Percentiles rank a stretch among this genome's conserved stretches.
phyloP scores from a whole-genome alignment of 2,888 invertebrate genomes.

The Pyralis farinalis region DNA sequence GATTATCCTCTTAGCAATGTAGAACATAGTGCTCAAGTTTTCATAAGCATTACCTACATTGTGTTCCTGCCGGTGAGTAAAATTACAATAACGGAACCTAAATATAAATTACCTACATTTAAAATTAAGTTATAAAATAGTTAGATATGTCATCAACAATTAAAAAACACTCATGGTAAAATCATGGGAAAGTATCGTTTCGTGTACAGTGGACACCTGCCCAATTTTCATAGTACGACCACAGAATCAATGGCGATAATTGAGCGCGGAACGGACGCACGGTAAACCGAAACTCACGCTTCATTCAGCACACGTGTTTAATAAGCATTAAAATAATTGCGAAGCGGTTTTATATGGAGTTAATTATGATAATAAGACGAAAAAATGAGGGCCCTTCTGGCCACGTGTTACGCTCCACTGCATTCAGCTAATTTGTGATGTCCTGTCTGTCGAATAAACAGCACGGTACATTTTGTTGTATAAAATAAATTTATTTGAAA shows the following conservation, averaged over 20 bases:
- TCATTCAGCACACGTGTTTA: conserved; percentile 71
- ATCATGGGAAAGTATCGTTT: conserved; percentile 9
- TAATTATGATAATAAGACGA: conserved; percentile 72
- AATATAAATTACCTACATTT: too few species aligned
- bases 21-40: too few species aligned
- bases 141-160: too few species aligned
- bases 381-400: conserved; percentile 57
- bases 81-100: too few species aligned
- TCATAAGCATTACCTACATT: too few species aligned
- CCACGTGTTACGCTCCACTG: conserved; percentile 57
- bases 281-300: conserved; percentile 54
- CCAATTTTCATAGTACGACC: conserved; percentile 34
- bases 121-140: too few species aligned
- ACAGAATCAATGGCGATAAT: conserved; percentile 78
- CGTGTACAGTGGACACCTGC: conserved; percentile 14
- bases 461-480: neutral
- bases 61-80: too few species aligned
- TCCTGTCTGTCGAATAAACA: conserved; percentile 42
- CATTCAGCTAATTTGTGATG: conserved; percentile 68
- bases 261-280: conserved; percentile 46
- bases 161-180: conserved; percentile 3
- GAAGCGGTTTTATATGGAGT: conserved; percentile 70
- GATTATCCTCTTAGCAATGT: too few species aligned
- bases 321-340: conserved; percentile 71
- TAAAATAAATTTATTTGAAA: too few species aligned